These are phyloP conservation scores for Nomada flava DNA, from an alignment of 2,888 invertebrate species.

Conservation along the genomic window DNA sequence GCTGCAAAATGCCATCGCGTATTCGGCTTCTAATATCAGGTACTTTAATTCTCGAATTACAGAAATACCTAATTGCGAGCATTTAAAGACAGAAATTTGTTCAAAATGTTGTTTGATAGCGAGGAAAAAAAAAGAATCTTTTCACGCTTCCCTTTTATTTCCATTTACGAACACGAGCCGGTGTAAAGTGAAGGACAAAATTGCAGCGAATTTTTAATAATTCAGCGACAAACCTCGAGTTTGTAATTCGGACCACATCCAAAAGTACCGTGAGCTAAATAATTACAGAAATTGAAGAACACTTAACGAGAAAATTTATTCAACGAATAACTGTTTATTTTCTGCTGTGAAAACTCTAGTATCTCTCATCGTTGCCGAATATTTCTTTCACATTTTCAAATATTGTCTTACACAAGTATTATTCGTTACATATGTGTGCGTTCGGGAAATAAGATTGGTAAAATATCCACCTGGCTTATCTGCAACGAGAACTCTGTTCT, in stretches of 20 bases:
- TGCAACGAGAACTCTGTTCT: slow-evolving; percentile 8
- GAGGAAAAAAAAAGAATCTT: slow-evolving; percentile 11
- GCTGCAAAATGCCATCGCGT: background rate
- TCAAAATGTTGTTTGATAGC: slow-evolving; percentile 25
- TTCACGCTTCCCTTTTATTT: slow-evolving; percentile 30
- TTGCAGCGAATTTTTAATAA: slow-evolving; percentile 31
- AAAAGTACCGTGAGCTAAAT: background rate
- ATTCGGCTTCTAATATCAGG: background rate
- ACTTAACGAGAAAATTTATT: slow-evolving; percentile 2
- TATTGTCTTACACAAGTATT: slow-evolving; percentile 9
- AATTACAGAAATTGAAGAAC: slow-evolving; percentile 33
- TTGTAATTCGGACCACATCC: background rate
- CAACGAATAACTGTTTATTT: slow-evolving; percentile 1
- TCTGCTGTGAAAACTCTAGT: background rate
- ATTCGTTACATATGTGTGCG: background rate
- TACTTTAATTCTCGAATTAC: background rate
- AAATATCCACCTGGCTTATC: slow-evolving; percentile 21
- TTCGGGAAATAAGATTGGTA: background rate
- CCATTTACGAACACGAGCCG: slow-evolving; percentile 5
- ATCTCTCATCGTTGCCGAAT: background rate
- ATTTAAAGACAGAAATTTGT: slow-evolving; percentile 45
- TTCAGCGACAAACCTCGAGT: slow-evolving; percentile 18
- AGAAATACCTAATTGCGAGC: slow-evolving; percentile 8
- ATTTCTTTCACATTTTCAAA: background rate
- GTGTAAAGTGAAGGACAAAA: slow-evolving; percentile 32